These are phyloP conservation scores for Malurus splendens DNA, from an alignment of 2,797 vertebrate species.

Conservation along the genomic window DNA sequence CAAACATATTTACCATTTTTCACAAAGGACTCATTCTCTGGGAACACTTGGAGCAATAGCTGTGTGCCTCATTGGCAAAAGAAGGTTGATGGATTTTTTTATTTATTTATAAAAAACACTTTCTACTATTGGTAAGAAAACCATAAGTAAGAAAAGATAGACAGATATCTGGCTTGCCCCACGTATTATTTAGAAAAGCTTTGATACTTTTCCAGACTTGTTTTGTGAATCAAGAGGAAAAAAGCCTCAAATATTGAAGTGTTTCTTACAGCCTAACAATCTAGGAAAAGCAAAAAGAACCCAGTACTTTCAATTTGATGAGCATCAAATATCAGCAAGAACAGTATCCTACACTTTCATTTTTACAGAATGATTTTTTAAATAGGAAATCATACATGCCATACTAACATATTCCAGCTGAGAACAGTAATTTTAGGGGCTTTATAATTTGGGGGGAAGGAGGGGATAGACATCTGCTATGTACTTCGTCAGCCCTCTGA, in stretches of 20 bases:
- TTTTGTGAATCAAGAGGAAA: neutral
- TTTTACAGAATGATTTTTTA: neutral
- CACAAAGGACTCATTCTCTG: neutral
- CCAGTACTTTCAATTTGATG: neutral
- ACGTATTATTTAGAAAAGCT: neutral
- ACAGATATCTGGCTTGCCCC: neutral
- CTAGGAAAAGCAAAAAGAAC: neutral
- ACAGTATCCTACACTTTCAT: neutral
- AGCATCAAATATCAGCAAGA: neutral
- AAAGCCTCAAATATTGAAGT: neutral
- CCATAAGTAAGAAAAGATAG: neutral
- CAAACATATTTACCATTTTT: neutral
- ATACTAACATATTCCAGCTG: neutral
- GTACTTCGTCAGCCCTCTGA: neutral
- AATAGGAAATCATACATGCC: neutral
- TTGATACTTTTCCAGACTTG: neutral
- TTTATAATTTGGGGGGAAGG: neutral
- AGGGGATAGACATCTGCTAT: neutral
- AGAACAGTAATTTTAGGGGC: neutral
- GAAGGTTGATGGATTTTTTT: neutral
- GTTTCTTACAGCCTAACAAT: neutral
- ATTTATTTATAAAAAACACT: neutral
- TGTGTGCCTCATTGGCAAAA: neutral
- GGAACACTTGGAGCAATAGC: neutral
- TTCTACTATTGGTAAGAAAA: neutral